phyloP scores from a whole-genome alignment of 2,113 vertebrate species.

The Cyanoramphus novaezelandiae region DNA sequence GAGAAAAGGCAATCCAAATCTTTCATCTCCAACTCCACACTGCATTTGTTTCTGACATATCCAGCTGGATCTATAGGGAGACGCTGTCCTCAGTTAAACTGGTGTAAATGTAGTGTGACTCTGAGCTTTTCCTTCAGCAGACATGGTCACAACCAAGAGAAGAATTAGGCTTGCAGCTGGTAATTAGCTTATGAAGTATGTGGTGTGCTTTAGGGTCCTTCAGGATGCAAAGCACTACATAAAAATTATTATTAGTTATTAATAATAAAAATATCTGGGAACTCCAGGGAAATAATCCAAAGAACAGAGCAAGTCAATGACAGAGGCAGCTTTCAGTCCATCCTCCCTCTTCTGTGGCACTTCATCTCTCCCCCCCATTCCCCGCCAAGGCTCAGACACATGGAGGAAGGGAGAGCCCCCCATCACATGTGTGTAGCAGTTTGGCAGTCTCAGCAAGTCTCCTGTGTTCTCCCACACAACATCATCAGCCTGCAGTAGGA shows the following conservation, averaged over 20 bases:
- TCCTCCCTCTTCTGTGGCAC: neutral
- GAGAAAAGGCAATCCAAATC: conserved; percentile 10
- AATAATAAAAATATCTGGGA: conserved; percentile 56
- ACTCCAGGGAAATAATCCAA: conserved; percentile 54
- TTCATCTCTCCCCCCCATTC: neutral
- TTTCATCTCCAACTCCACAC: neutral
- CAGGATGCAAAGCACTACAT: conserved; percentile 29
- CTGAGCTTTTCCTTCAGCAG: conserved; percentile 24
- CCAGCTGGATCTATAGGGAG: conserved; percentile 11
- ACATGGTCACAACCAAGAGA: conserved; percentile 14
- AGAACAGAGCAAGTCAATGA: conserved; percentile 42
- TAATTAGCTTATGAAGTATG: conserved; percentile 64
- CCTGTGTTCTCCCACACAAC: conserved; percentile 19
- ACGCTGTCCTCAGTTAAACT: conserved; percentile 31
- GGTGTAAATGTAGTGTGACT: conserved; percentile 37
- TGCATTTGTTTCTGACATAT: conserved; percentile 15
- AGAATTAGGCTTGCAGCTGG: conserved; percentile 8
- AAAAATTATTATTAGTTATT: conserved; percentile 60
- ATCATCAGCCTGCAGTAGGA: conserved; percentile 1
- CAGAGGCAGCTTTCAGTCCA: conserved; percentile 38
- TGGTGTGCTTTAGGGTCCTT: conserved; percentile 56
- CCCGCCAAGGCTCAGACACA: neutral
- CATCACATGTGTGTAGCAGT: neutral
- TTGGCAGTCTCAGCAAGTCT: conserved; percentile 29
- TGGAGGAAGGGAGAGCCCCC: neutral